Conservation (phyloP, 2,797 vertebrate species). For the Buphagus erythrorhynchus region DNA sequence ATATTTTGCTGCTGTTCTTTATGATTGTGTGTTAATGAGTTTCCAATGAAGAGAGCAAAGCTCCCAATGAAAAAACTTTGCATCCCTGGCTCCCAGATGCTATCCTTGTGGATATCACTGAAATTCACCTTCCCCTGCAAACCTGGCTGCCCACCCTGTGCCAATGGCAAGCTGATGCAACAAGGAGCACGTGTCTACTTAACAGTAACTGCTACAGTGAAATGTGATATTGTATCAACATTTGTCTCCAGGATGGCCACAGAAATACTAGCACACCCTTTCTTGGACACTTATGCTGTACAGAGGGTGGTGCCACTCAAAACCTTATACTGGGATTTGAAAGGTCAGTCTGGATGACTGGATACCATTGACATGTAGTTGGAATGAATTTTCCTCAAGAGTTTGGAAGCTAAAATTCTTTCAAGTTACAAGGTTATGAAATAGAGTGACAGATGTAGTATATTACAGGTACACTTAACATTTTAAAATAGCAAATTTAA, state of each 20-base stretch:
- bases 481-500: background rate
- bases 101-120: background rate
- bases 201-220: background rate
- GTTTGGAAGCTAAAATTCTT: constrained; percentile 15
- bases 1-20: background rate
- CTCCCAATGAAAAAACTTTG: background rate
- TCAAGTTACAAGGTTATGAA: constrained; percentile 42
- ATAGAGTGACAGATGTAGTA: constrained; percentile 26
- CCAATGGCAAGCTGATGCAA: background rate
- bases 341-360: background rate
- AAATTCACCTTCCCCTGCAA: background rate
- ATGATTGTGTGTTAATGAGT: background rate
- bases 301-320: background rate
- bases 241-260: background rate
- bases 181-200: background rate
- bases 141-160: background rate
- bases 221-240: background rate
- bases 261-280: background rate
- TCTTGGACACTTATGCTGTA: background rate
- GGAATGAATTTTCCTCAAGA: constrained; percentile 33
- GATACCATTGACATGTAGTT: background rate
- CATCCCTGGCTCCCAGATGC: background rate
- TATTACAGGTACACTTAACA: background rate
- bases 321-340: background rate
- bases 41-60: constrained; percentile 8